Percentiles rank a stretch among this genome's conserved stretches.
These are phyloP conservation scores for Pollenia griseotomentosa DNA, from an alignment of 2,888 invertebrate genomes.

Conservation along the genomic window DNA sequence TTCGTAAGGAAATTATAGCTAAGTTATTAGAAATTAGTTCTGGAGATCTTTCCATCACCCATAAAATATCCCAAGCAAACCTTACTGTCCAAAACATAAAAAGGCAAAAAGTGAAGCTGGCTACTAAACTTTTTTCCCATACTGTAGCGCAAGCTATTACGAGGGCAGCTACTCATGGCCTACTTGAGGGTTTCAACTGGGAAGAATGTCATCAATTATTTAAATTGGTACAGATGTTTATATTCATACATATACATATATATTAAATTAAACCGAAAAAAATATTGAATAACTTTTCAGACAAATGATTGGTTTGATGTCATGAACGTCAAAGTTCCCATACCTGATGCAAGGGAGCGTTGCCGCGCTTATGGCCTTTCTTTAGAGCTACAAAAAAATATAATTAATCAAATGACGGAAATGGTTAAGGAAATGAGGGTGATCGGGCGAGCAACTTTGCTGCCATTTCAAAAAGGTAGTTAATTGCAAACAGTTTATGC, in stretches of 20 bases:
- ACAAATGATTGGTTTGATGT: too few relatives aligned
- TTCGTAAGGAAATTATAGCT: too few relatives aligned
- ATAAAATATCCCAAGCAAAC: slow-evolving; percentile 18
- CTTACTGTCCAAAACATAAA: neutral
- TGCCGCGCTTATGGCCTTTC: too few relatives aligned
- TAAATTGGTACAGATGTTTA: slow-evolving; percentile 8
- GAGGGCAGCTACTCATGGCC: neutral
- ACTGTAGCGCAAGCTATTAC: too few relatives aligned
- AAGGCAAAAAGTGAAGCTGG: slow-evolving; percentile 7
- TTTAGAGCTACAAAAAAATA: too few relatives aligned
- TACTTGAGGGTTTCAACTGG: neutral
- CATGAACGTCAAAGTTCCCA: too few relatives aligned
- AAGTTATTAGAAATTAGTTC: neutral
- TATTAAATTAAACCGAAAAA: slow-evolving; percentile 3
- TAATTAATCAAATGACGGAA: too few relatives aligned
- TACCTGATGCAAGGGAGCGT: slow-evolving; percentile 6
- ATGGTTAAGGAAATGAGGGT: too few relatives aligned
- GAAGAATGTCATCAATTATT: slow-evolving; percentile 3
- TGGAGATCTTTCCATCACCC: neutral
- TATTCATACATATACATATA: neutral
- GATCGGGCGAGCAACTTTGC: too few relatives aligned
- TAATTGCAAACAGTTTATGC: too few relatives aligned
- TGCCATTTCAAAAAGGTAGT: too few relatives aligned
- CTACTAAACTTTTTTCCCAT: slow-evolving; percentile 5
- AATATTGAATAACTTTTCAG: slow-evolving; percentile 1